Base-by-base conservation (phyloP, 2,888 invertebrate genomes). In the Tetragonisca angustula region DNA sequence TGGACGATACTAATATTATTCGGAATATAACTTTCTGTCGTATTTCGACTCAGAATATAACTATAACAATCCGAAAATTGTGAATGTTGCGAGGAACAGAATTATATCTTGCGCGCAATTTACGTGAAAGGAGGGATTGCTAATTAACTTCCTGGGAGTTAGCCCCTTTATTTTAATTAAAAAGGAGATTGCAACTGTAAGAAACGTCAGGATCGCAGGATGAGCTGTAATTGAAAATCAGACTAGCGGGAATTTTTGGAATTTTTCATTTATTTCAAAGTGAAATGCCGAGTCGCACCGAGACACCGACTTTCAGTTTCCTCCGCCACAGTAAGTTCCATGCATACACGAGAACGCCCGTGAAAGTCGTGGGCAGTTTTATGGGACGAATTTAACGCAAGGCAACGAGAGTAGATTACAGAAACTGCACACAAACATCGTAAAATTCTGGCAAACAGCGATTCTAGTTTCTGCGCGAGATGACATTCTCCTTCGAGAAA, bases 301-400 rank as follows among this genome's bases (percentile, higher is more conserved):
- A 27, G 32, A 49, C 65, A 67, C 21, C n/a, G 27, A 52, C 17
- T 19, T 49, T 50, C 11, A 59, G 59, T 59, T 79, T 21, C 2
- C 4, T 9, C 2, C 21, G 5, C 49, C 24, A 24, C 27, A 13
- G 36, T 59, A 13, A 36, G 27, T 9, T 9, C 36, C 11, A 17
- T 61, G 19, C 24, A 17, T 65, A 59, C 2, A 24, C 36, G 36
- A 36, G 2, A 61, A 56, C 17, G 56, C 65, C 80, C 59, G 50
- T 64, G 62, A 70, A 69, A 54, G 56, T 21, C 27, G 36, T 27
- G 54, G 52, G 67, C 43, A 54, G 59, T 67, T 81, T 81, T 59
- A 80, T 81, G 65, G 65, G 24, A 6, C 32, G n/a, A 15, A 49
- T 36, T 54, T 50, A 43, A 59, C 59, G 21, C 43, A 11, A 11